Base-by-base conservation (phyloP, 2,113 vertebrate species). In the Telmatochromis brachygnathus region DNA sequence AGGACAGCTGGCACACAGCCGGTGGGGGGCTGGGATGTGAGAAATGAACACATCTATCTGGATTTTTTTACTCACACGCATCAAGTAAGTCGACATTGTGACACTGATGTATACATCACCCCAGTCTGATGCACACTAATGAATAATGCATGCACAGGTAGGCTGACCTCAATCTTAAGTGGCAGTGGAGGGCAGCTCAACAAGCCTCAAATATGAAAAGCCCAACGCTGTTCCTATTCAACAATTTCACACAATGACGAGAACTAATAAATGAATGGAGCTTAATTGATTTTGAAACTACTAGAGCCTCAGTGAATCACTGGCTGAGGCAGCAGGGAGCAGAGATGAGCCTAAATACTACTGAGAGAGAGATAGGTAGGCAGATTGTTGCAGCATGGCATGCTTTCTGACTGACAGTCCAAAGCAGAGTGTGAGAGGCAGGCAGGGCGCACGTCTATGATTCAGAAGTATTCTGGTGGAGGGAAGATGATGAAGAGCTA, bases 391-490 rank as follows among this genome's bases (percentile, higher is more conserved):
- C 45, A 84, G 81, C 83, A 84, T 58, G 89, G 89, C 81, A 85
- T 7, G 17, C 19, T 83, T 82, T 77, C 80, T 88, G 90, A 89
- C 82, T 91, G 93, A 92, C 91, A 94, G 84, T 88, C 77, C 87
- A 90, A 84, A 93, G 88, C 82, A 83, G 70, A 92, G 89, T 89
- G 92, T 88, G 90, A 92, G 91, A 86, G 84, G 85, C 90, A 90
- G 91, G 42, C 42, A 21, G 88, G n/a, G 65, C 30, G 53, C 85
- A 92, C 75, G 83, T 86, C 85, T 89, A 84, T 96, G 95, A 94
- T 87, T 94, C 95, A 96, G 95, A 92, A 91, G 79, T 70, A 93
- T 92, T 92, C 88, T 89, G 90, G 84, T 86, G 81, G 84, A 79
- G 77, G 19, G 88, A 81, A 53, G 91, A 91, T 60, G 91, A 93